These are phyloP conservation scores for Cantharis nigra DNA, from an alignment of 2,888 invertebrate species.

Conservation along the genomic window DNA sequence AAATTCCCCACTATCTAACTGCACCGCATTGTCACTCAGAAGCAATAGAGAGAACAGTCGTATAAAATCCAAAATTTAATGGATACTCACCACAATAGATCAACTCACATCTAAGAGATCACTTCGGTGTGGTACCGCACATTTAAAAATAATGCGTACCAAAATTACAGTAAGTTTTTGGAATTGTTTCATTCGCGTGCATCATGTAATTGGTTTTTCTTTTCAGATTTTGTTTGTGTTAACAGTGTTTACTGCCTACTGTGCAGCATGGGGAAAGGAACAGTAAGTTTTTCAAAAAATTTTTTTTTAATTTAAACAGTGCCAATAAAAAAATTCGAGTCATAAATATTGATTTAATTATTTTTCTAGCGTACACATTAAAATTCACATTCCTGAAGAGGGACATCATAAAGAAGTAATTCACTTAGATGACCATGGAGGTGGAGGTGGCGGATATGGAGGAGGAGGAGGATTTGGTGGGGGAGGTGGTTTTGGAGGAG, in stretches of 20 bases:
- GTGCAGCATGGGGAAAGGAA: slow-evolving; percentile 44
- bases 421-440: slow-evolving; percentile 36
- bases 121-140: slow-evolving; percentile 14
- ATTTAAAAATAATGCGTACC: slow-evolving; percentile 27
- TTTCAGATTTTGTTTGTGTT: slow-evolving; percentile 37
- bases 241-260: slow-evolving; percentile 31
- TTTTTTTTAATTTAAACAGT: neutral
- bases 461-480: slow-evolving; percentile 41
- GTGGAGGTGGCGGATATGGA: slow-evolving; percentile 55
- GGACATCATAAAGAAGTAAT: slow-evolving; percentile 53
- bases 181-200: neutral
- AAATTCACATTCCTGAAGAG: slow-evolving; percentile 60
- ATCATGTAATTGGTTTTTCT: slow-evolving; percentile 9
- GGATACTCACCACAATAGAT: neutral
- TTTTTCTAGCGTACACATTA: slow-evolving; percentile 59
- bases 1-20: slow-evolving; percentile 30
- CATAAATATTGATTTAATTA: neutral
- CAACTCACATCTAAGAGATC: slow-evolving; percentile 25
- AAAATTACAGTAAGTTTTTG: slow-evolving; percentile 35
- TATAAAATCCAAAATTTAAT: slow-evolving; percentile 33
- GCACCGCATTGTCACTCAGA: slow-evolving; percentile 22
- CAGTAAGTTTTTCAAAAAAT: slow-evolving; percentile 49
- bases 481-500: slow-evolving; percentile 25
- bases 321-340: neutral
- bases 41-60: slow-evolving; percentile 22